Evolutionary conservation across 2,113 vertebrate genomes (phyloP).

Genomic region (Cavia porcellus): DNA sequence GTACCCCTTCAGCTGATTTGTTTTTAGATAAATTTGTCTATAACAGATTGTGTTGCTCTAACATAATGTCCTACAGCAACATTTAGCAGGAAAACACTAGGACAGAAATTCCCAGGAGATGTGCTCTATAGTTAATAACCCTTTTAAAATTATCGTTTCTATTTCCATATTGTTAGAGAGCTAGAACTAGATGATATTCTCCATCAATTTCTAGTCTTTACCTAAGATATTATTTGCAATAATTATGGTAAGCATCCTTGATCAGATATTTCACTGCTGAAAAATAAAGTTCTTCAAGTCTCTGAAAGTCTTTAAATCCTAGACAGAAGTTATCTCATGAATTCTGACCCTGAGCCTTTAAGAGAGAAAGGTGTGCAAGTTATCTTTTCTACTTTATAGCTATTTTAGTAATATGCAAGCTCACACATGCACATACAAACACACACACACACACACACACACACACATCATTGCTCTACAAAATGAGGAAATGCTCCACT

Average conservation of each 20-base stretch:
- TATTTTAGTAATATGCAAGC: not conserved
- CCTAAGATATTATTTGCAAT: not conserved
- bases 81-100: not conserved
- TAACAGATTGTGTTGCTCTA: not conserved
- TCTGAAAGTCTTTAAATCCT: conserved; percentile 45
- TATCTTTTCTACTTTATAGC: not conserved
- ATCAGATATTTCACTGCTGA: conserved; percentile 44
- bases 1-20: not conserved
- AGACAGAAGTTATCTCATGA: conserved; percentile 7
- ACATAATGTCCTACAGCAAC: not conserved
- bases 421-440: fast-evolving
- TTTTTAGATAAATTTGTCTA: not conserved
- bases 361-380: not conserved
- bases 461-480: not conserved
- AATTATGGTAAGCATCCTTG: conserved; percentile 27
- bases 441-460: not conserved
- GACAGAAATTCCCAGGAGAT: not conserved
- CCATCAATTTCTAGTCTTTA: not conserved
- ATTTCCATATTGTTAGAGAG: not conserved
- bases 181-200: not conserved
- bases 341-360: not conserved
- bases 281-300: conserved; percentile 11
- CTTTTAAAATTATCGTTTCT: not conserved
- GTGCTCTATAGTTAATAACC: not conserved
- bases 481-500: not conserved